These are phyloP conservation scores for Drosophila azteca DNA, from an alignment of 1,140 invertebrate species.

Conservation along the genomic window DNA sequence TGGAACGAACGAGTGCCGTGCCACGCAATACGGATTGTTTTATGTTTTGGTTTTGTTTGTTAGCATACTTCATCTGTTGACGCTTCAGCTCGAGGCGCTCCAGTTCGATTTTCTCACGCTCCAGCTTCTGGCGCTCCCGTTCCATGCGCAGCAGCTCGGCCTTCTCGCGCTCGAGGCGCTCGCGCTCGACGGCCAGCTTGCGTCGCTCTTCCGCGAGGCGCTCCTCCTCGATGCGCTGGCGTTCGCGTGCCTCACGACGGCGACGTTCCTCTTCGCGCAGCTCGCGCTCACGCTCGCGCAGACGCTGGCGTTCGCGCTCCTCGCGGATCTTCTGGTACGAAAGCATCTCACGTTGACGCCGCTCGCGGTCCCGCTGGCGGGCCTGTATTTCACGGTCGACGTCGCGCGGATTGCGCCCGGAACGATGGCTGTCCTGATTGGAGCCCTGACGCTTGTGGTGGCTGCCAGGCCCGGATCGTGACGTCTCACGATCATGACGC, in stretches of 20 bases:
- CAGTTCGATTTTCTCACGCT: conserved; percentile 92
- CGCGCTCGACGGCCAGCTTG: conserved; percentile 90
- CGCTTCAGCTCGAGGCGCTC: conserved; percentile 92
- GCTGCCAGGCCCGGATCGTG: conserved; percentile 46
- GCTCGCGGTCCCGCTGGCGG: conserved; percentile 71
- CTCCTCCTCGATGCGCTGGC: conserved; percentile 91
- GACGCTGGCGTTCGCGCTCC: conserved; percentile 90
- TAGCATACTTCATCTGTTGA: conserved; percentile 87
- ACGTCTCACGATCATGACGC: conserved; percentile 57
- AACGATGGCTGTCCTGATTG: conserved; percentile 41
- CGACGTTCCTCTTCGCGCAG: conserved; percentile 91
- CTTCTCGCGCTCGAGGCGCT: conserved; percentile 91
- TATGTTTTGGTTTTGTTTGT: conserved; percentile 45
- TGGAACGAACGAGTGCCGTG: conserved; percentile 22
- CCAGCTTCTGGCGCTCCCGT: conserved; percentile 91
- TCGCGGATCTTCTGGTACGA: conserved; percentile 85
- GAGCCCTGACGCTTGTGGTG: conserved; percentile 42
- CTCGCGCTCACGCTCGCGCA: conserved; percentile 90
- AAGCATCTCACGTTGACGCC: conserved; percentile 77
- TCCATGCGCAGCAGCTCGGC: conserved; percentile 91
- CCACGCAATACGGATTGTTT: conserved; percentile 29
- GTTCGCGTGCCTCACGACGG: conserved; percentile 90
- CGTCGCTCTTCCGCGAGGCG: conserved; percentile 91
- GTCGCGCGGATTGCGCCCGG: conserved; percentile 63
- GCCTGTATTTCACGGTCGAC: conserved; percentile 75